phyloP scores from a whole-genome alignment of 2,888 invertebrate genomes.

The Sepioteuthis lessoniana region DNA sequence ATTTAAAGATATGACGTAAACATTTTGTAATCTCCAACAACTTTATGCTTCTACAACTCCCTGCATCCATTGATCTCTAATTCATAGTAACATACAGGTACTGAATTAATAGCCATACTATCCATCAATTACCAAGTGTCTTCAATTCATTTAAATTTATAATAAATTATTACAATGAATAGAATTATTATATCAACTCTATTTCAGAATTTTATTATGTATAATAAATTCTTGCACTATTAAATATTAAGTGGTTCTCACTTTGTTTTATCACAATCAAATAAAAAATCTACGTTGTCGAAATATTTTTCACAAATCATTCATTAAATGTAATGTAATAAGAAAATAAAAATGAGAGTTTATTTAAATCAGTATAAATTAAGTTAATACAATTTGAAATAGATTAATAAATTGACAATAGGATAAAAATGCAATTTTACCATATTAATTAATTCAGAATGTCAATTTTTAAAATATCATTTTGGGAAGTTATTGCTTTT shows the following conservation, averaged over 20 bases:
- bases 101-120: too few species aligned
- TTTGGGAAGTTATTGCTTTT: too few species aligned
- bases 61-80: background rate
- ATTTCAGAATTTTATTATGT: background rate
- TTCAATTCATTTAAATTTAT: constrained; percentile 33
- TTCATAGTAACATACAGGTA: too few species aligned
- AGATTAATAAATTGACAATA: too few species aligned
- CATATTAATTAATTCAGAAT: too few species aligned
- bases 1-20: background rate
- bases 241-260: background rate
- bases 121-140: background rate
- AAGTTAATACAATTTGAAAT: too few species aligned
- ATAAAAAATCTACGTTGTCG: background rate
- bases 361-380: too few species aligned
- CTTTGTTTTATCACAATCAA: background rate
- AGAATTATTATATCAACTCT: background rate
- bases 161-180: too few species aligned
- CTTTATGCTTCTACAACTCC: background rate
- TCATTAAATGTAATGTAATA: background rate
- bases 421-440: too few species aligned
- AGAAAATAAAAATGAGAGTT: too few species aligned
- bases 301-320: background rate
- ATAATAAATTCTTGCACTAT: background rate
- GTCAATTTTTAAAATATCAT: too few species aligned
- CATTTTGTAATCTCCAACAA: background rate